These are phyloP conservation scores for Acanthoscelides obtectus DNA, from an alignment of 2,888 invertebrate genomes.

Conservation along the genomic window DNA sequence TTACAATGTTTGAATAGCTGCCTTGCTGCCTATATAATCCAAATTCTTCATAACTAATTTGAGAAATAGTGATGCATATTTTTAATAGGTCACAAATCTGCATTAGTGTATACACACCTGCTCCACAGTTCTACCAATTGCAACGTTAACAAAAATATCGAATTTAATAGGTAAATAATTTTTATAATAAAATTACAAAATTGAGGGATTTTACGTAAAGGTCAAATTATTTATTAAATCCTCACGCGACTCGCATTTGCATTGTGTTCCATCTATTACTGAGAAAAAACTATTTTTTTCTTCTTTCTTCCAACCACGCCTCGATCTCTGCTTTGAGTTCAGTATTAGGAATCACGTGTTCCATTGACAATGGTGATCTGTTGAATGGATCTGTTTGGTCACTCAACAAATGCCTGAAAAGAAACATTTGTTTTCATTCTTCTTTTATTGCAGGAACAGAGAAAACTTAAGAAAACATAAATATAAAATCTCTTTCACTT, in stretches of 20 bases:
- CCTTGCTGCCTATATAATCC: too few species aligned
- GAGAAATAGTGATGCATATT: too few species aligned
- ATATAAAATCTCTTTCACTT: too few species aligned
- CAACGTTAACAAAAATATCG: neutral
- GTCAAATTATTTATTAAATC: constrained; percentile 1
- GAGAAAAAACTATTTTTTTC: constrained; percentile 2
- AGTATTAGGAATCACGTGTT: constrained; percentile 76
- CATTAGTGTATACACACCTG: neutral
- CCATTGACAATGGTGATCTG: constrained; percentile 88
- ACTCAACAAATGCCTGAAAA: constrained; percentile 72
- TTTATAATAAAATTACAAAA: neutral
- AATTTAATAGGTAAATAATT: neutral
- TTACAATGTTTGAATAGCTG: too few species aligned
- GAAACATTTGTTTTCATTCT: too few species aligned
- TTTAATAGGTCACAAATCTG: too few species aligned
- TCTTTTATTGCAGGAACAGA: too few species aligned
- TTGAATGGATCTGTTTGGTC: constrained; percentile 97
- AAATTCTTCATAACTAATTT: too few species aligned
- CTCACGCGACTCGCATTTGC: neutral
- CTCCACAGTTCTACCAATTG: neutral
- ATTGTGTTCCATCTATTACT: neutral
- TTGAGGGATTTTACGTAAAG: neutral
- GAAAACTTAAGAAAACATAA: too few species aligned
- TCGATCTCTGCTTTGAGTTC: constrained; percentile 75
- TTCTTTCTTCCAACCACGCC: constrained; percentile 69